Evolutionary conservation across 2,797 vertebrate species (phyloP), one percentile per base, ranked within the genome.

Genomic region (Odontamblyopus lacepedii): DNA sequence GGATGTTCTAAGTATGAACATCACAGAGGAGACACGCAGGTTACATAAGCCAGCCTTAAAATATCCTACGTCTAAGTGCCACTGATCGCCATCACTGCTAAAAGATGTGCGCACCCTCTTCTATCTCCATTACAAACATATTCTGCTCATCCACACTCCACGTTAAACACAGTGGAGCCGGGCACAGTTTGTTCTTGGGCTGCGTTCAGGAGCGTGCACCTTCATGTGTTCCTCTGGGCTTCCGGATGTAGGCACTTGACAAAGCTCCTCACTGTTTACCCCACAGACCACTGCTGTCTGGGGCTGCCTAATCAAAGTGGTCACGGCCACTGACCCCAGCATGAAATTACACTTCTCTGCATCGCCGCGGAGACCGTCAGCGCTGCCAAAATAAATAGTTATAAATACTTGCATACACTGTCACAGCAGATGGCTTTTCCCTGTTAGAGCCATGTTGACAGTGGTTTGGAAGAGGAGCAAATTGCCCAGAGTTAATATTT

Each of bases 231-330:
- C 77, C 44, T 55, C 27, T 69, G 68, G 61, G 60, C 57, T 13
- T 12, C 61, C 72, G 77, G 75, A 86, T 80, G 66, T 76, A 71
- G 67, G 66, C 83, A 84, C 83, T 84, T 81, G 70, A 87, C 68
- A 26, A 87, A 68, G 32, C 70, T 41, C 79, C 73, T 81, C 57
- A 85, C 79, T 89, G 87, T 90, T 92, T 89, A 87, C 67, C 76
- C 68, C 63, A 77, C 41, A 70, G 23, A 75, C 65, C 32, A 59
- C 71, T 64, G 3, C 57, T 71, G 41, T 75, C 61, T 19, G 50
- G 75, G 72, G 27, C 55, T 70, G 48, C 65, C 18, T 26, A 26
- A 53, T 79, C 44, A 50, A 72, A 64, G 48, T 69, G 72, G 63
- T 80, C 70, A 77, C 32, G 70, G 61, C 70, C 56, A 56, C 62